Evolutionary conservation across 2,888 invertebrate species (phyloP), one percentile per base, ranked within the genome.

Genomic region (Pseudococcus jackbeardsleyi): DNA sequence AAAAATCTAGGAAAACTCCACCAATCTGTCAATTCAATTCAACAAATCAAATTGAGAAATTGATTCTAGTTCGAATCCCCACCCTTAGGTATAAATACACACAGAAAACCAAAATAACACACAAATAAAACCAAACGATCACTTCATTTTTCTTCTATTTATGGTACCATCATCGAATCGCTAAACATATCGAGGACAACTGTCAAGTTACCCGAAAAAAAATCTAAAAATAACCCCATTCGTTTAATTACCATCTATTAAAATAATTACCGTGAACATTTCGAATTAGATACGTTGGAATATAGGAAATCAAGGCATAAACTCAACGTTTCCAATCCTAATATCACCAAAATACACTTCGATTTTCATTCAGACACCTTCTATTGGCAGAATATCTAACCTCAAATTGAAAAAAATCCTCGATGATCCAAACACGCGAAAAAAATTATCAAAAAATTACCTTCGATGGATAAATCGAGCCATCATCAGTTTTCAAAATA

Each of bases 201-300:
- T 54, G 54, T n/a, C 54, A 54, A 54, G 4, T 54, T 54, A n/a
- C 15, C 54, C 6, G n/a, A 54, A 54, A 54, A 54, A 54, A n/a
- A 54, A 54, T 17, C 54, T 54, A 54, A 54, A 54, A 54, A 54
- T 54, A 54, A 54, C n/a, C n/a, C 54, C 17, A 54, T n/a, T 8
- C 7, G 54, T 54, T 54, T 54, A 54, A 54, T 54, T 54, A 54
- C 54, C 54, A 54, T 54, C 54, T 54, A 54, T 54, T 54, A 50
- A 50, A 50, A 54, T 54, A 54, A 54, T n/a, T 54, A 54, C n/a
- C 54, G 54, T 50, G 48, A 50, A 50, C 54, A n/a, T 54, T 54
- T 54, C 54, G n/a, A 54, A 54, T 54, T 54, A n/a, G 54, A 54
- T 50, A 15, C 50, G 50, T 50, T 12, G 50, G 26, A 33, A 50